Base-by-base conservation (phyloP, 1,140 invertebrate genomes). In the Trichomalopsis sarcophagae region DNA sequence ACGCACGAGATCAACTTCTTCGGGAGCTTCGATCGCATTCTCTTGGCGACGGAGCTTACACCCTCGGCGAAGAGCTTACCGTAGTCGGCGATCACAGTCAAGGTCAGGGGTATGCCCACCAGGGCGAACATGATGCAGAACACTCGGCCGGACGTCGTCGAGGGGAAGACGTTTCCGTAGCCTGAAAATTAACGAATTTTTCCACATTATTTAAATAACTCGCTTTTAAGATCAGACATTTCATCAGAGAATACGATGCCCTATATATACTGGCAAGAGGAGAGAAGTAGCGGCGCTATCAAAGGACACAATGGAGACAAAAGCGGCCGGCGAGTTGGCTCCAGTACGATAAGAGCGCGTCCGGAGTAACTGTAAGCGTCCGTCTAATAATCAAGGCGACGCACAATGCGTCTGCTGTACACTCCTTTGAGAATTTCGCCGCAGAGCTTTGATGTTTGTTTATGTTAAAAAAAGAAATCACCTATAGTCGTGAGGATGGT, bases 111-210 rank as follows among this genome's bases (percentile, higher is more conserved):
- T 89, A 99, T 98, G 21, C 98, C 98, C 62, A 99, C 95, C 73
- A 99, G 94, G 11, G 98, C 98, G 91, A 98, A 99, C 21, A 98
- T 93, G 74, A 99, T 98, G 91, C 98, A 99, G 90, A 99, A 97
- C 36, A 97, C 93, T 82, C 97, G 95, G 11, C 98, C 98, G 90
- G 95, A 94, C 84, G 95, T 95, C 4, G 98, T 99, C 50, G 96
- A 96, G 1, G 98, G 98, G 17, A 97, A 97, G 87, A 99, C 97
- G 91, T 99, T 98, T 74, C 98, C 98, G 92, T 99, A 99, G 84
- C 98, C 98, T 98, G 94, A 94, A 69, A 71, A 66, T 55, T 17
- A 66, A 66, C 62, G 14, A 17, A 66, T 27, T 27, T 27, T 27
- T 27, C 27, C 27, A 27, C 27, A 27, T 27, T 27, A 27, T 27